A percentile compares a stretch with the other conserved stretches of the same genome.
These are phyloP conservation scores for Leucoraja erinaceus DNA, from an alignment of 2,113 vertebrate genomes.

Conservation along the genomic window DNA sequence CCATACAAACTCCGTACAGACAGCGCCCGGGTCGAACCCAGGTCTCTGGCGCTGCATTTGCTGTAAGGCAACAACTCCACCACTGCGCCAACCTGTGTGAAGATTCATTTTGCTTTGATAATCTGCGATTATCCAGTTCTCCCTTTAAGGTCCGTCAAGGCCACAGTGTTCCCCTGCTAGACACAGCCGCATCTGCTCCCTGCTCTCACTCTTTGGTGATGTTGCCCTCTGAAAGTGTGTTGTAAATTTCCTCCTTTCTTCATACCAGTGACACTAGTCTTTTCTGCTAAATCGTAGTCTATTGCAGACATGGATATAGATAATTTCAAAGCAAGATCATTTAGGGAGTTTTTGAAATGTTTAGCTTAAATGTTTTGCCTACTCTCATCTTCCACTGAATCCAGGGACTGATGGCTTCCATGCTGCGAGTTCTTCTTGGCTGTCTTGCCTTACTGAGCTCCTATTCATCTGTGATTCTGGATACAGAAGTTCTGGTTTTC, in stretches of 20 bases:
- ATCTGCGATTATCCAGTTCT: background rate
- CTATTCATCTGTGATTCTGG: background rate
- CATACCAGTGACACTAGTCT: background rate
- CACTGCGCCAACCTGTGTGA: background rate
- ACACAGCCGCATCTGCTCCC: background rate
- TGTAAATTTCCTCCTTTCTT: background rate
- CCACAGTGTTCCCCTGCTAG: background rate
- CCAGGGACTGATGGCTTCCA: background rate
- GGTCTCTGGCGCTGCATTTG: too few species aligned
- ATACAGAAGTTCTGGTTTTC: background rate
- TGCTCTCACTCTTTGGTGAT: background rate
- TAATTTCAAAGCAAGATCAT: background rate
- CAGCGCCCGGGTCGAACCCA: too few species aligned
- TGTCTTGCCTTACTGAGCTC: background rate
- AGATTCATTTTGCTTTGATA: background rate
- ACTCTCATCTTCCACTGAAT: background rate
- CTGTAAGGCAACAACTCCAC: too few species aligned
- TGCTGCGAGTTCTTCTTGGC: background rate
- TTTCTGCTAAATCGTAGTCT: background rate
- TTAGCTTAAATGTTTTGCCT: background rate
- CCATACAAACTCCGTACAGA: too few species aligned
- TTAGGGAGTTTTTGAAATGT: background rate
- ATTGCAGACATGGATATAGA: background rate
- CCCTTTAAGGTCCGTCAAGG: background rate
- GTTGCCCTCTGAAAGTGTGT: background rate